A percentile compares a stretch with the other conserved stretches of the same genome.
These are phyloP conservation scores for Drosophila nigritarsus DNA, from an alignment of 2,888 invertebrate species.

Conservation along the genomic window DNA sequence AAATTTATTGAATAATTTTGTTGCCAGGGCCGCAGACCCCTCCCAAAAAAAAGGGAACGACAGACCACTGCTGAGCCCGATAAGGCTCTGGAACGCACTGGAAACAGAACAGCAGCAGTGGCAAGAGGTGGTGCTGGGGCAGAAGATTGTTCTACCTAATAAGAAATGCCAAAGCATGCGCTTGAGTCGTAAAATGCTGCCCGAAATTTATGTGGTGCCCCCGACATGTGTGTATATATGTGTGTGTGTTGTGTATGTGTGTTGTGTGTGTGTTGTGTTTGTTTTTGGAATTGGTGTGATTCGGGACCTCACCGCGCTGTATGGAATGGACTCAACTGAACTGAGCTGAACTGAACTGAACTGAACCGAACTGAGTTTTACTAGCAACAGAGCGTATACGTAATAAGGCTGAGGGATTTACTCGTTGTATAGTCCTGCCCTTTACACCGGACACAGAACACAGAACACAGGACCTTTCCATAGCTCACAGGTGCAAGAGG, in stretches of 20 bases:
- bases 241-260: slow-evolving; percentile 16
- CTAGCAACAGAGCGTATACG: slow-evolving; percentile 27
- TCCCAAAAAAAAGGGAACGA: neutral
- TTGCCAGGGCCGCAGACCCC: slow-evolving; percentile 33
- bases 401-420: slow-evolving; percentile 20
- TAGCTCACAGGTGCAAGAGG: neutral
- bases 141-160: slow-evolving; percentile 65
- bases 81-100: slow-evolving; percentile 32
- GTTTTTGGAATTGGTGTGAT: slow-evolving; percentile 23
- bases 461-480: neutral
- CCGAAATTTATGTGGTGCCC: slow-evolving; percentile 69
- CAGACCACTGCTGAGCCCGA: slow-evolving; percentile 39
- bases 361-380: slow-evolving; percentile 26
- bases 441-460: slow-evolving; percentile 4
- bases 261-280: slow-evolving; percentile 13
- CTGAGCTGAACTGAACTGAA: slow-evolving; percentile 26
- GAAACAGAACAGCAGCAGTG: neutral
- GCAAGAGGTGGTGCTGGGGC: neutral
- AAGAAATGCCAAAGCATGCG: slow-evolving; percentile 78
- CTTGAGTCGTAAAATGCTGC: slow-evolving; percentile 75
- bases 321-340: slow-evolving; percentile 31
- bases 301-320: slow-evolving; percentile 10
- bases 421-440: slow-evolving; percentile 19
- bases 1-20: slow-evolving; percentile 81
- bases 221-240: slow-evolving; percentile 17